These are phyloP conservation scores for Chamaetylas fuelleborni DNA, from an alignment of 2,113 vertebrate genomes.

Conservation along the genomic window DNA sequence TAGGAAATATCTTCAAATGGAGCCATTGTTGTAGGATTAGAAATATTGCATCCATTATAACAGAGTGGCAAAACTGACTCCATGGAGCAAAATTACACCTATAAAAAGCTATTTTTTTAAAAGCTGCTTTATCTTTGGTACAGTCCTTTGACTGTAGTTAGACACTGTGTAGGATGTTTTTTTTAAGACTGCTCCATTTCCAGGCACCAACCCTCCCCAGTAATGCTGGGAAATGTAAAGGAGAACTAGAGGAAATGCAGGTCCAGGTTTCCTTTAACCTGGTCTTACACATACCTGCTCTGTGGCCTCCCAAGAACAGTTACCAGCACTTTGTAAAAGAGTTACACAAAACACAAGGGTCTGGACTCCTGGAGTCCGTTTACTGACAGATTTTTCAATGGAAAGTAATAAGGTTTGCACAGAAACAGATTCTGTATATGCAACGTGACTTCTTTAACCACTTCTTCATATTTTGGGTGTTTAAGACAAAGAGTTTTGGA, in stretches of 20 bases:
- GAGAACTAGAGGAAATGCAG: background rate
- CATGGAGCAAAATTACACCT: background rate
- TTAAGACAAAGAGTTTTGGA: background rate
- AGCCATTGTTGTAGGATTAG: background rate
- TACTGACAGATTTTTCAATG: background rate
- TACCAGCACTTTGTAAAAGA: background rate
- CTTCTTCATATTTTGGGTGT: background rate
- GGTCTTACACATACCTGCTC: background rate
- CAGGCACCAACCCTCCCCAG: fast-evolving
- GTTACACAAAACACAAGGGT: background rate
- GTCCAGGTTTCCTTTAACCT: background rate
- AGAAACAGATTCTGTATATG: background rate
- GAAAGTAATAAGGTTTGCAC: background rate
- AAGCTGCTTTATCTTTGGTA: background rate
- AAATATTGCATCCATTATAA: background rate
- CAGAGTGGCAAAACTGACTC: background rate
- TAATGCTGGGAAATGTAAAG: fast-evolving
- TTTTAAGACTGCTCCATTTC: background rate
- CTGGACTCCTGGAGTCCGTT: background rate
- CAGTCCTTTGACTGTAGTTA: background rate
- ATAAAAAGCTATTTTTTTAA: background rate
- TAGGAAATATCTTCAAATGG: background rate
- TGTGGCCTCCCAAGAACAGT: background rate
- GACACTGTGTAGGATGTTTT: background rate
- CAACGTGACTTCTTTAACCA: background rate